A percentile compares a stretch with the other conserved stretches of the same genome.
Conservation (phyloP, 2,113 vertebrate species). For the Nycticorax nycticorax region DNA sequence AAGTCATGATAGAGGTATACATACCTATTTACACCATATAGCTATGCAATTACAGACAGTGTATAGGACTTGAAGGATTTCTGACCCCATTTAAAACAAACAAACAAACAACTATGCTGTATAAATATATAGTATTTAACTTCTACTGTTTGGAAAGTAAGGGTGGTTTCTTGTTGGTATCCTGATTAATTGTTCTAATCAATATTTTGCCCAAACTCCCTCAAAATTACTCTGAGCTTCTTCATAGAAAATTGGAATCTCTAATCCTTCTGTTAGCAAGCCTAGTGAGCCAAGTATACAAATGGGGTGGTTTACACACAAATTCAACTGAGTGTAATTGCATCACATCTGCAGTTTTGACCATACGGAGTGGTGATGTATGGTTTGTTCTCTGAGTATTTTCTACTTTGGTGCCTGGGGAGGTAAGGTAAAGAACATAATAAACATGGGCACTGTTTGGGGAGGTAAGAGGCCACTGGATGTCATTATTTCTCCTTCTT, state of each 20-base stretch:
- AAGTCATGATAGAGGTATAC: background rate
- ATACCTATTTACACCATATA: background rate
- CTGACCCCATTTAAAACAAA: background rate
- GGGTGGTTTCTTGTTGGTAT: fast-evolving
- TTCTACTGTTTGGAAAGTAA: background rate
- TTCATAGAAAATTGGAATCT: background rate
- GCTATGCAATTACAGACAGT: background rate
- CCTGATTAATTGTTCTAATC: background rate
- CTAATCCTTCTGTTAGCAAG: background rate
- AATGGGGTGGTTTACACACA: background rate
- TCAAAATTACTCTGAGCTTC: background rate
- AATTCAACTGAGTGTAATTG: background rate
- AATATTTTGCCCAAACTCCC: background rate
- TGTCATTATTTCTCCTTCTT: conserved; percentile 38
- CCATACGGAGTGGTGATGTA: background rate
- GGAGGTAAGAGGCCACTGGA: background rate
- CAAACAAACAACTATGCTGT: background rate
- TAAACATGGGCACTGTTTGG: background rate
- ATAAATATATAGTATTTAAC: background rate
- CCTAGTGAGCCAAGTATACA: background rate
- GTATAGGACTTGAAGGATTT: background rate
- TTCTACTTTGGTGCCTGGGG: background rate
- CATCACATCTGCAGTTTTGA: background rate
- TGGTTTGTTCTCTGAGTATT: background rate
- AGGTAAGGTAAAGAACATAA: background rate